Conservation (phyloP, 2,888 invertebrate genomes). For the Beris chalybata region DNA sequence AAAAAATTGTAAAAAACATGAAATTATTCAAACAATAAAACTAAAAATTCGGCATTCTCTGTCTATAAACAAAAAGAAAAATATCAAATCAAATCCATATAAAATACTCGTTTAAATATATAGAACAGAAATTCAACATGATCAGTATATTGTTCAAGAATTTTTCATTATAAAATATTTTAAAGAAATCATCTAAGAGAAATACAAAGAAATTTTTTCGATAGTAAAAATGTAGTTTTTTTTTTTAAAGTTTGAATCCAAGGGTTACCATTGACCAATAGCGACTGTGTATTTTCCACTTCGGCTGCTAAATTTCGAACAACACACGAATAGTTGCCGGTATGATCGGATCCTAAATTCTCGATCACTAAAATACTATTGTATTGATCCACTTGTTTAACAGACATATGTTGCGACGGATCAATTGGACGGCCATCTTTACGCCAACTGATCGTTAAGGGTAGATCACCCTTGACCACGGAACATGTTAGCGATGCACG, state of each 20-base stretch:
- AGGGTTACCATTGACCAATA: slow-evolving; percentile 76
- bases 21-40: slow-evolving; percentile 31
- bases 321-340: slow-evolving; percentile 76
- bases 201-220: slow-evolving; percentile 28
- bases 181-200: slow-evolving; percentile 30
- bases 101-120: slow-evolving; percentile 16
- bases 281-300: slow-evolving; percentile 72
- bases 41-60: slow-evolving; percentile 37
- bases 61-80: slow-evolving; percentile 27
- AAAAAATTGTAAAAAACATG: slow-evolving; percentile 3
- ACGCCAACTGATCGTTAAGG: slow-evolving; percentile 74
- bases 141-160: slow-evolving; percentile 39
- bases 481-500: slow-evolving; percentile 74
- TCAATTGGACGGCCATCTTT: slow-evolving; percentile 71
- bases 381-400: slow-evolving; percentile 75
- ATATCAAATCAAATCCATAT: slow-evolving; percentile 29
- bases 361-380: slow-evolving; percentile 78
- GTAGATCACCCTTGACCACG: slow-evolving; percentile 75
- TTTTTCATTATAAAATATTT: slow-evolving; percentile 39
- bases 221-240: neutral
- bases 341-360: slow-evolving; percentile 73
- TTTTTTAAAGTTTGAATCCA: neutral
- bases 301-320: slow-evolving; percentile 73
- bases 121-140: slow-evolving; percentile 36
- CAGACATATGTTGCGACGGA: slow-evolving; percentile 65